Percentiles rank a stretch among this genome's conserved stretches.
Conservation (phyloP, 2,113 vertebrate species). For the Alouatta palliata region DNA sequence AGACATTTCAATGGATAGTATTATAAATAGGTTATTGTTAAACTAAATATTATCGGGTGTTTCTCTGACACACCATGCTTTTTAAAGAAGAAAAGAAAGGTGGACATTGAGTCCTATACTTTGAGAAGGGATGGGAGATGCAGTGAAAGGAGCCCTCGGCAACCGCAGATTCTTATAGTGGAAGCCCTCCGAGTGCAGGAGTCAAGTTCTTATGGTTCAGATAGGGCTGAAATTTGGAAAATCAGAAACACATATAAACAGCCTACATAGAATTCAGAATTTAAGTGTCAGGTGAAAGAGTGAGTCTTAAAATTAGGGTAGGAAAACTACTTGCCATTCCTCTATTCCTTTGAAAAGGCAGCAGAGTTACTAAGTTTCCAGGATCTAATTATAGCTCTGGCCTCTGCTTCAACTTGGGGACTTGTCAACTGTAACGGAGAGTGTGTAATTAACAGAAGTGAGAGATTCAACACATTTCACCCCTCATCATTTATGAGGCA, state of each 20-base stretch:
- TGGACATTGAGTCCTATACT: not conserved
- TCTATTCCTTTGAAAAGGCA: not conserved
- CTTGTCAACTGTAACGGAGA: not conserved
- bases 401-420: not conserved
- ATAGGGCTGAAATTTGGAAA: not conserved
- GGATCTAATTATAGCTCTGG: too few relatives aligned
- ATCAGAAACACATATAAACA: not conserved
- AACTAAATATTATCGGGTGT: not conserved
- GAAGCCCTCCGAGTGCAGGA: not conserved
- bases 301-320: not conserved
- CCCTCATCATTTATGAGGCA: not conserved
- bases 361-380: not conserved
- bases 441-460: not conserved
- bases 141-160: not conserved
- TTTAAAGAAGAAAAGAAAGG: not conserved
- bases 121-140: not conserved
- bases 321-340: not conserved
- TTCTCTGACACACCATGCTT: not conserved
- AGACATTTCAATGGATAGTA: not conserved
- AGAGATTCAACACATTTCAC: not conserved
- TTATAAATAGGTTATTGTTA: not conserved
- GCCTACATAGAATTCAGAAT: not conserved
- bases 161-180: not conserved
- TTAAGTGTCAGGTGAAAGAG: not conserved
- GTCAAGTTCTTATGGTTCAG: not conserved